A percentile compares a stretch with the other conserved stretches of the same genome.
Conservation (phyloP, 2,888 invertebrate species). For the Drosophila subquinaria region DNA sequence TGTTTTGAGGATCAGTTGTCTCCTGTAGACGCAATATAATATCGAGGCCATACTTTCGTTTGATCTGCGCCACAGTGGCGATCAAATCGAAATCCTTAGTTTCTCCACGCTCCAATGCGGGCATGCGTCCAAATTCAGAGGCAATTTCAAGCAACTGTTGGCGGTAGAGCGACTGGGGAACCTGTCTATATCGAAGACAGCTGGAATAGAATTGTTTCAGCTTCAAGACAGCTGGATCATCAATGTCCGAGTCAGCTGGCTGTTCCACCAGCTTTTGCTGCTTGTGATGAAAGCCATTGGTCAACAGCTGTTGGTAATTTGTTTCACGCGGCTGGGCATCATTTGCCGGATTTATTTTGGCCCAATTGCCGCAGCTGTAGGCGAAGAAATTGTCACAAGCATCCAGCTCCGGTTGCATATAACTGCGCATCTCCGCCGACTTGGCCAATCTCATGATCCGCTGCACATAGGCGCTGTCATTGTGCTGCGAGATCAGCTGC, state of each 20-base stretch:
- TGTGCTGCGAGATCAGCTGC: conserved; percentile 71
- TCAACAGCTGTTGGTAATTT: conserved; percentile 69
- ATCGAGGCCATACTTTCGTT: conserved; percentile 77
- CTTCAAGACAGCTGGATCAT: conserved; percentile 54
- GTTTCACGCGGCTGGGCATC: conserved; percentile 68
- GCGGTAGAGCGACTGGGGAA: conserved; percentile 41
- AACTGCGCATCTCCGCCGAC: conserved; percentile 80
- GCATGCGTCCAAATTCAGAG: conserved; percentile 79
- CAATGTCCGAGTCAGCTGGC: conserved; percentile 48
- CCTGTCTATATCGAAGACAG: conserved; percentile 64
- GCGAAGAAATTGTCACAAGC: conserved; percentile 82
- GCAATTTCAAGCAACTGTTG: conserved; percentile 63
- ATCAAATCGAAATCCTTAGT: conserved; percentile 76
- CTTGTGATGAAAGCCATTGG: conserved; percentile 73
- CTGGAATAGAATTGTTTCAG: conserved; percentile 82
- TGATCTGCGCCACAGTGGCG: conserved; percentile 73
- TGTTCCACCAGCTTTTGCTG: conserved; percentile 72
- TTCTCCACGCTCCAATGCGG: conserved; percentile 63
- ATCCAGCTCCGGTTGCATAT: conserved; percentile 74
- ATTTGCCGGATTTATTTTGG: conserved; percentile 78
- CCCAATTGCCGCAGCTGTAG: conserved; percentile 83
- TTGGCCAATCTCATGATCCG: conserved; percentile 80
- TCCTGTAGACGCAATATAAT: conserved; percentile 74
- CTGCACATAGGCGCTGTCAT: conserved; percentile 74
- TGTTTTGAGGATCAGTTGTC: conserved; percentile 59